Percentiles rank a stretch among this genome's conserved stretches.
These are phyloP conservation scores for Pammene aurita DNA, from an alignment of 2,888 invertebrate genomes.

Conservation along the genomic window DNA sequence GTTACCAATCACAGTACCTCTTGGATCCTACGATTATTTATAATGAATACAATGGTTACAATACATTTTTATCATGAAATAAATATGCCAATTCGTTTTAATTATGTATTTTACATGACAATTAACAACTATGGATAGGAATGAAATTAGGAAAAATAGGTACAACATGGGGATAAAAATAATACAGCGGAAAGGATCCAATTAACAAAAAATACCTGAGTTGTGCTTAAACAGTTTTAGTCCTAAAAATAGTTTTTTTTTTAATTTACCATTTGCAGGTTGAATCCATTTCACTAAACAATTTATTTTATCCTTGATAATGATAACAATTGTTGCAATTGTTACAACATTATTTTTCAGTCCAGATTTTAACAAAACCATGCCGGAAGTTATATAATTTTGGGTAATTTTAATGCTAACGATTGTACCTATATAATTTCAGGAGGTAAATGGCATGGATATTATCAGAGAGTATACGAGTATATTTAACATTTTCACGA, in stretches of 20 bases:
- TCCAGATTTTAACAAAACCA: conserved; percentile 19
- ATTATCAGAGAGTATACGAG: too few species aligned
- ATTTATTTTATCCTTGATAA: not conserved
- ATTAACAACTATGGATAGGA: conserved; percentile 32
- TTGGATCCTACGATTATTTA: conserved; percentile 68
- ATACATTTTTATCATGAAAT: conserved; percentile 41
- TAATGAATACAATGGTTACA: conserved; percentile 61
- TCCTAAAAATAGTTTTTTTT: too few species aligned
- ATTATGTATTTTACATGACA: conserved; percentile 25
- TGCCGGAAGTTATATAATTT: conserved; percentile 3
- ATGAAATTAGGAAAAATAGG: conserved; percentile 19
- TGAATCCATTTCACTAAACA: conserved; percentile 14
- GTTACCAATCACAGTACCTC: conserved; percentile 77
- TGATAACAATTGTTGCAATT: conserved; percentile 2
- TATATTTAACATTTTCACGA: too few species aligned
- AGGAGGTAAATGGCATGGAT: conserved; percentile 5
- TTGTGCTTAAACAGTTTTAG: too few species aligned
- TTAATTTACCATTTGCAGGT: not conserved
- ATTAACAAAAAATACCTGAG: too few species aligned
- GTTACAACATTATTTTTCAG: conserved; percentile 16
- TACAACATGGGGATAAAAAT: conserved; percentile 1
- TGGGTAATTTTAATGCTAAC: not conserved
- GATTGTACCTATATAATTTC: conserved; percentile 5
- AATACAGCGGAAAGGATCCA: conserved; percentile 1
- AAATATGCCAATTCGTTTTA: conserved; percentile 38